These are phyloP conservation scores for Latheticus oryzae DNA, from an alignment of 2,888 invertebrate species.

Conservation along the genomic window DNA sequence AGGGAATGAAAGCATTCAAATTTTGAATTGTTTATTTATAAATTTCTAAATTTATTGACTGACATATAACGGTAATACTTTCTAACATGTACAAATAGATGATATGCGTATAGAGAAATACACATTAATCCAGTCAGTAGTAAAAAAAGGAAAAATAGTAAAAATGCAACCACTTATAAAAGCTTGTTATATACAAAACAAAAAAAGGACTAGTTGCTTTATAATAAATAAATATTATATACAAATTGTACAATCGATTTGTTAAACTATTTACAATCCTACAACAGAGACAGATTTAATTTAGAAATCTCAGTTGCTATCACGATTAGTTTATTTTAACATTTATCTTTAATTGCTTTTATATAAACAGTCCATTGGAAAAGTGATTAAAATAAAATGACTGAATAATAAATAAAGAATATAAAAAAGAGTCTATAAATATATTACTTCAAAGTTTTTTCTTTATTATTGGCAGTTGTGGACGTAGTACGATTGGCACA, in stretches of 20 bases:
- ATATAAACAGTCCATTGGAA: conserved; percentile 45
- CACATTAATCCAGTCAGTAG: conserved; percentile 59
- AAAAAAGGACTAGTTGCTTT: conserved; percentile 58
- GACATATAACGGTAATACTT: conserved; percentile 56
- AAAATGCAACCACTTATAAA: conserved; percentile 51
- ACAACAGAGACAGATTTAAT: conserved; percentile 56
- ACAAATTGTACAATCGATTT: conserved; percentile 49
- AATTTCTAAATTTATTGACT: conserved; percentile 62
- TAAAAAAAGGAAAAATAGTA: conserved; percentile 55
- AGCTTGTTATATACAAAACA: conserved; percentile 47
- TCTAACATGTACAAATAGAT: conserved; percentile 62
- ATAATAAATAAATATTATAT: conserved; percentile 55
- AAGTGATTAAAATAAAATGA: conserved; percentile 30
- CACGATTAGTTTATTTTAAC: conserved; percentile 51
- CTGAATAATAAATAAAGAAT: conserved; percentile 24
- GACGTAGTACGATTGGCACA: conserved; percentile 62
- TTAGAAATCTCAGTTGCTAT: conserved; percentile 58
- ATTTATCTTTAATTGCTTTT: conserved; percentile 45
- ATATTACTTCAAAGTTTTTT: conserved; percentile 42
- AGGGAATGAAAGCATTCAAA: background rate
- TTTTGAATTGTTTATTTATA: conserved; percentile 50
- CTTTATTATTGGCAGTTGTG: conserved; percentile 62
- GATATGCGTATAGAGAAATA: conserved; percentile 61
- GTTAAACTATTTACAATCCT: conserved; percentile 45
- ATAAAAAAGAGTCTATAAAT: conserved; percentile 31